Evolutionary conservation across 2,888 invertebrate genomes (phyloP).

Genomic region (Rhorus exstirpatorius): DNA sequence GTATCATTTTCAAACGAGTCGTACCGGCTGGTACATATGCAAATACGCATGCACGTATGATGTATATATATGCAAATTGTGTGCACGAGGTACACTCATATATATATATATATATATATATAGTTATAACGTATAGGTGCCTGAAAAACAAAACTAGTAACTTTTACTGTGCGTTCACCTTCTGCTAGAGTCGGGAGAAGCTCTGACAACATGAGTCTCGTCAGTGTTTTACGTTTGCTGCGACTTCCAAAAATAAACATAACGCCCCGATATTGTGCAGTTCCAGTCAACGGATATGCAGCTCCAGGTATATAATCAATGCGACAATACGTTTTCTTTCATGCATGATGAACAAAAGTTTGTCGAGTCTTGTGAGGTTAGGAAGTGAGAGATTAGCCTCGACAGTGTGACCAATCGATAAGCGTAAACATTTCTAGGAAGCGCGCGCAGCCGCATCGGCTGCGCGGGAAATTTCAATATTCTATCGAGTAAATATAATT

Average conservation of each 20-base stretch:
- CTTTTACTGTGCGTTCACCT: too few relatives aligned
- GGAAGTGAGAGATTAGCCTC: neutral
- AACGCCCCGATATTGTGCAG: constrained; percentile 71
- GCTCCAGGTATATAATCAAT: constrained; percentile 70
- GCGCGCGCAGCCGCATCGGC: neutral
- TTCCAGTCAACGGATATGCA: constrained; percentile 72
- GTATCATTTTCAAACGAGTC: constrained; percentile 26
- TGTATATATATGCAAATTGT: constrained; percentile 5
- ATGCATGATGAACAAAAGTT: neutral
- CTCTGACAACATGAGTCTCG: constrained; percentile 62
- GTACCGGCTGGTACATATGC: constrained; percentile 50
- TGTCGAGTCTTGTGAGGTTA: constrained; percentile 61
- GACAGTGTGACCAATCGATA: constrained; percentile 27
- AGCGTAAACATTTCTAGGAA: constrained; percentile 1
- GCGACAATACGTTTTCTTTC: neutral
- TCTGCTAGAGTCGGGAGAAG: neutral
- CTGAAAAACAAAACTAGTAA: constrained; percentile 10
- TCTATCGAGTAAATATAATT: neutral
- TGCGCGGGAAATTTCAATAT: constrained; percentile 51
- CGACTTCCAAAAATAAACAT: constrained; percentile 63
- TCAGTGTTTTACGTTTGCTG: constrained; percentile 61
- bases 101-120: neutral
- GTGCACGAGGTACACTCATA: neutral
- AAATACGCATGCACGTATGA: constrained; percentile 12
- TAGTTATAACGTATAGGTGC: too few relatives aligned